A percentile compares a stretch with the other conserved stretches of the same genome.
Evolutionary conservation across 1,140 invertebrate species (phyloP).

Genomic region (Orius laevigatus): DNA sequence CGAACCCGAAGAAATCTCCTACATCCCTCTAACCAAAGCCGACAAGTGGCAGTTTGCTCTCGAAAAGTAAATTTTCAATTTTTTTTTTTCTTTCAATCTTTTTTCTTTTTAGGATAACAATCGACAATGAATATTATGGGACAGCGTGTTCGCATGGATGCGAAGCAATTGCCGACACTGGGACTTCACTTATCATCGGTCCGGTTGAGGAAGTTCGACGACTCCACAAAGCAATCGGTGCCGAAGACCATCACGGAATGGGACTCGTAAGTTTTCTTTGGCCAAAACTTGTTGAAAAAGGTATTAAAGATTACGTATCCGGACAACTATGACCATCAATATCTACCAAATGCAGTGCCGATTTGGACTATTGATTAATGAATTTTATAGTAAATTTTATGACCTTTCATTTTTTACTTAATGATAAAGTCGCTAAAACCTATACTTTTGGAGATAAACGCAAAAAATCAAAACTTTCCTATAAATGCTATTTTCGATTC

Average conservation of each 20-base stretch:
- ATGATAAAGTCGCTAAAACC: too few species aligned
- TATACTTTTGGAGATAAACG: too few species aligned
- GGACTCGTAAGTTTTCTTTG: too few species aligned
- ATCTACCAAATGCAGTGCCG: too few species aligned
- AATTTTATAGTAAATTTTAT: too few species aligned
- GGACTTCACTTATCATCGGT: conserved; percentile 4
- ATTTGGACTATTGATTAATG: too few species aligned
- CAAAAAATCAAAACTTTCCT: too few species aligned
- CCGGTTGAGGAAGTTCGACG: background rate
- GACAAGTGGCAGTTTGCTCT: conserved; percentile 7
- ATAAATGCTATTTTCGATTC: too few species aligned
- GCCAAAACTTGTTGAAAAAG: too few species aligned
- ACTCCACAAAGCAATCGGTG: conserved; percentile 1
- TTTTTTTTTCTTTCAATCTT: background rate
- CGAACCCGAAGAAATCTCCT: background rate
- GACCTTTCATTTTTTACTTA: too few species aligned
- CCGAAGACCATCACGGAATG: background rate
- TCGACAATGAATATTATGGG: background rate
- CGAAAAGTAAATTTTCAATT: conserved; percentile 4
- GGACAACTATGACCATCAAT: too few species aligned
- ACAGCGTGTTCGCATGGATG: background rate
- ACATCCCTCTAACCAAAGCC: conserved; percentile 2
- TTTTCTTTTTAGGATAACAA: background rate
- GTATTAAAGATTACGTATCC: too few species aligned
- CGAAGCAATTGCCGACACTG: conserved; percentile 8